A percentile compares a stretch with the other conserved stretches of the same genome.
These are phyloP conservation scores for Furnarius figulus DNA, from an alignment of 2,113 vertebrate genomes.

Conservation along the genomic window DNA sequence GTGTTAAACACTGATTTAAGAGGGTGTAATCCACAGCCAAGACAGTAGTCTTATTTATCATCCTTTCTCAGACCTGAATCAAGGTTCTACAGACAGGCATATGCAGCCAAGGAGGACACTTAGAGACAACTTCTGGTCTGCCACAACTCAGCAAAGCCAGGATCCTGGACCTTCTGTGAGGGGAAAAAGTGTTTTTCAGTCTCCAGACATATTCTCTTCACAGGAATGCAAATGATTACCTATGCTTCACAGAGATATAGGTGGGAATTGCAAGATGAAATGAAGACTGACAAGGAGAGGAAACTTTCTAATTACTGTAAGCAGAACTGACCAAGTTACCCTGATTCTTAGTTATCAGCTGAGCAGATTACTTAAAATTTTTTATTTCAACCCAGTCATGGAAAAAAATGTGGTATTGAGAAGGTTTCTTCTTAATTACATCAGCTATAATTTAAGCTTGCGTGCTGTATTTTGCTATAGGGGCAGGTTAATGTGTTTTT, in stretches of 20 bases:
- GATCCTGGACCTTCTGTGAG: accelerated
- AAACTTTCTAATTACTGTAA: neutral
- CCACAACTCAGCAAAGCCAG: neutral
- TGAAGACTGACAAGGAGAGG: neutral
- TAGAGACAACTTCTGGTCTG: neutral
- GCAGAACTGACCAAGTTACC: neutral
- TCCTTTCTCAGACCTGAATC: neutral
- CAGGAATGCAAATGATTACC: neutral
- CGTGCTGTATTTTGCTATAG: neutral
- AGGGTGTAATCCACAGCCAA: neutral
- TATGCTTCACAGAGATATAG: neutral
- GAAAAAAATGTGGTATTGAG: neutral
- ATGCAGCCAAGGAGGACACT: neutral
- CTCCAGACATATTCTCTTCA: neutral
- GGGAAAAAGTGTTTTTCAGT: neutral
- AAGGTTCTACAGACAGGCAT: neutral
- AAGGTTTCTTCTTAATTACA: neutral
- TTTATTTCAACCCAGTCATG: neutral
- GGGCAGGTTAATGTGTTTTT: slow-evolving; percentile 8
- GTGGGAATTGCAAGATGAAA: neutral
- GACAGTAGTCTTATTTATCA: neutral
- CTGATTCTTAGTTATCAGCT: neutral
- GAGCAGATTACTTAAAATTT: neutral
- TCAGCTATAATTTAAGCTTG: neutral
- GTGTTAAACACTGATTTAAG: neutral